Percentiles rank a stretch among this genome's conserved stretches.
These are phyloP conservation scores for Adelognathus sp. DNA, from an alignment of 2,888 invertebrate species.

Conservation along the genomic window DNA sequence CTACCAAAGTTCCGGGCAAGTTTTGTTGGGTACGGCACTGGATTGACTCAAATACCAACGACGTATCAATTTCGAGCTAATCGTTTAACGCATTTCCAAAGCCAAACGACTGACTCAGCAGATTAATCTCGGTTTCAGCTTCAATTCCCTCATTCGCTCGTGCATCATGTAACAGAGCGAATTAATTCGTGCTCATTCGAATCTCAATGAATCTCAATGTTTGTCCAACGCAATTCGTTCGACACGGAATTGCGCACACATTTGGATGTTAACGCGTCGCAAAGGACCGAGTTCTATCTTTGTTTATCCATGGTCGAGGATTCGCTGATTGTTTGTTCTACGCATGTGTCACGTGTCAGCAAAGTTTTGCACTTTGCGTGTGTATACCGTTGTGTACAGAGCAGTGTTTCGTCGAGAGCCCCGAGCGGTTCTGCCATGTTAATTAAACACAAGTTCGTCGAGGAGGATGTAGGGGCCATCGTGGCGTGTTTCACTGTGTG, in stretches of 20 bases:
- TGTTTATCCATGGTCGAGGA: not conserved
- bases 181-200: not conserved
- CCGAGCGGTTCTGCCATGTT: not conserved
- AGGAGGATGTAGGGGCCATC: not conserved
- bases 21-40: not conserved
- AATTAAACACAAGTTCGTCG: slow-evolving; percentile 9
- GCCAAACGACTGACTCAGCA: not conserved
- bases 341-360: not conserved
- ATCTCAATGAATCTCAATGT: not conserved
- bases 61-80: slow-evolving; percentile 6
- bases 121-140: slow-evolving; percentile 25
- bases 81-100: not conserved
- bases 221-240: not conserved
- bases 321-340: not conserved
- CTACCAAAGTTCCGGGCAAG: no score
- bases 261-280: not conserved
- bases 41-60: not conserved
- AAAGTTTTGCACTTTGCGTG: not conserved
- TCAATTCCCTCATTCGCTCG: not conserved
- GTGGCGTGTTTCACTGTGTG: not conserved
- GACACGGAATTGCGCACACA: not conserved
- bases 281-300: not conserved
- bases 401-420: not conserved
- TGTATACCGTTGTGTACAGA: not conserved
- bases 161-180: not conserved